A percentile compares a stretch with the other conserved stretches of the same genome.
Conservation (phyloP, 2,888 invertebrate genomes). For the Synanthedon formicaeformis region DNA sequence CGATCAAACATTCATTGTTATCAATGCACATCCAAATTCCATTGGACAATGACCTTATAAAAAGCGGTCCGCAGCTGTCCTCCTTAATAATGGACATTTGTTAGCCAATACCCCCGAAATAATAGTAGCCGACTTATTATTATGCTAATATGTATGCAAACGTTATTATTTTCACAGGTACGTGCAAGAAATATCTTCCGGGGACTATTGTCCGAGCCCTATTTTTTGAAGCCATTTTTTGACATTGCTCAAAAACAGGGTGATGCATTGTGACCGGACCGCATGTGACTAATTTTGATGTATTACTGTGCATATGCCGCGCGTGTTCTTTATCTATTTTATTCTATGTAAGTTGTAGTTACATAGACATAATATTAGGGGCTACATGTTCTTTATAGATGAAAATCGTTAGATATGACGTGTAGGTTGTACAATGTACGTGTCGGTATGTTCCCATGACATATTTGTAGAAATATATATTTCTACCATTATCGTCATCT, state of each 20-base stretch:
- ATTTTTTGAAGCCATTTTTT: conserved; percentile 27
- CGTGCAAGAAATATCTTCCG: conserved; percentile 32
- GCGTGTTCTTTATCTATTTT: no score
- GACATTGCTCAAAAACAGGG: conserved; percentile 27
- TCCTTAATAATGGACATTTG: conserved; percentile 38
- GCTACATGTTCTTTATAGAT: no score
- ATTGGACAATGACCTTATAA: conserved; percentile 54
- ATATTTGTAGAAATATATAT: no score
- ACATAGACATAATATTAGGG: no score
- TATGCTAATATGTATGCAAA: conserved; percentile 53
- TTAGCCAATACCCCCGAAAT: conserved; percentile 56
- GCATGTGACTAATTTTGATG: conserved; percentile 57
- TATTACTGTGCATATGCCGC: conserved; percentile 43
- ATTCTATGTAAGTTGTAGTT: no score
- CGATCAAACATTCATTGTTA: conserved; percentile 24
- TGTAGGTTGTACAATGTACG: no score
- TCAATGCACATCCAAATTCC: conserved; percentile 39
- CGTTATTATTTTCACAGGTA: conserved; percentile 62
- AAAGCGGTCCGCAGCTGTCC: conserved; percentile 53
- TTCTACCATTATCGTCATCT: no score
- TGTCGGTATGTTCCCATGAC: no score
- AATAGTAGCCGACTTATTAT: conserved; percentile 57
- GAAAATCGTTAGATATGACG: no score
- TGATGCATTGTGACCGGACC: conserved; percentile 36
- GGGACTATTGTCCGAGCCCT: conserved; percentile 36